Evolutionary conservation across 2,797 vertebrate species (phyloP).

Genomic region (Acrossocheilus wenchowensis): DNA sequence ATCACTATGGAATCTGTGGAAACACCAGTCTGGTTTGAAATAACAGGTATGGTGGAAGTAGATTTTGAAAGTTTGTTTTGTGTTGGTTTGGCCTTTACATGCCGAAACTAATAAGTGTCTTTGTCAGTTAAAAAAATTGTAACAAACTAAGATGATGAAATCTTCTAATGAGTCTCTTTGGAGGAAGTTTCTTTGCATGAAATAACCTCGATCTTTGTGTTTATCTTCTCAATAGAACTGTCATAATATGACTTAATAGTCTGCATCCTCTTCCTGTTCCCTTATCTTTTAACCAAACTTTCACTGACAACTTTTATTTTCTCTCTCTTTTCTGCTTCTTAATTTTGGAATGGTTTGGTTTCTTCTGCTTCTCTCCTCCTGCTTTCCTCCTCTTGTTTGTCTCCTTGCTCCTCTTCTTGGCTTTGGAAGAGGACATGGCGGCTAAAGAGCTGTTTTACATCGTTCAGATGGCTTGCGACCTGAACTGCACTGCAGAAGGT

Average conservation of each 20-base stretch:
- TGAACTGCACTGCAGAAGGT: slow-evolving; percentile 99
- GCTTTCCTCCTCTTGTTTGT: slow-evolving; percentile 63
- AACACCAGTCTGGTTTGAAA: slow-evolving; percentile 94
- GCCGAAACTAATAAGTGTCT: slow-evolving; percentile 5
- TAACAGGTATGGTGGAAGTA: slow-evolving; percentile 84
- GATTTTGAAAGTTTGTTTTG: neutral
- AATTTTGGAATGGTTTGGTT: slow-evolving; percentile 46
- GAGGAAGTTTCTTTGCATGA: slow-evolving; percentile 32
- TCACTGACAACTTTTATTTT: slow-evolving; percentile 71
- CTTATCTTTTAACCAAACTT: slow-evolving; percentile 65
- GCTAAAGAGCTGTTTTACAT: slow-evolving; percentile 98
- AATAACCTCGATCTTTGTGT: slow-evolving; percentile 20
- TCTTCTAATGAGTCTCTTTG: slow-evolving; percentile 32
- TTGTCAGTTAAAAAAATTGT: neutral
- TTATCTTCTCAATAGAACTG: slow-evolving; percentile 30
- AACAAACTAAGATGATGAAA: neutral
- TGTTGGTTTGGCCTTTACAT: slow-evolving; percentile 29
- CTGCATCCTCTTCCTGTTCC: slow-evolving; percentile 63
- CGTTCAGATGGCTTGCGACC: slow-evolving; percentile 99
- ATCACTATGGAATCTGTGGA: slow-evolving; percentile 88
- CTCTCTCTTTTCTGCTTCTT: slow-evolving; percentile 59
- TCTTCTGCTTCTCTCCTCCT: slow-evolving; percentile 36
- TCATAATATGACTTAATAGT: slow-evolving; percentile 30
- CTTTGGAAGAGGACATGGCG: slow-evolving; percentile 92
- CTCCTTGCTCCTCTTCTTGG: slow-evolving; percentile 75